These are phyloP conservation scores for Strigamia maritima DNA, from an alignment of 2,888 invertebrate genomes.

Conservation along the genomic window DNA sequence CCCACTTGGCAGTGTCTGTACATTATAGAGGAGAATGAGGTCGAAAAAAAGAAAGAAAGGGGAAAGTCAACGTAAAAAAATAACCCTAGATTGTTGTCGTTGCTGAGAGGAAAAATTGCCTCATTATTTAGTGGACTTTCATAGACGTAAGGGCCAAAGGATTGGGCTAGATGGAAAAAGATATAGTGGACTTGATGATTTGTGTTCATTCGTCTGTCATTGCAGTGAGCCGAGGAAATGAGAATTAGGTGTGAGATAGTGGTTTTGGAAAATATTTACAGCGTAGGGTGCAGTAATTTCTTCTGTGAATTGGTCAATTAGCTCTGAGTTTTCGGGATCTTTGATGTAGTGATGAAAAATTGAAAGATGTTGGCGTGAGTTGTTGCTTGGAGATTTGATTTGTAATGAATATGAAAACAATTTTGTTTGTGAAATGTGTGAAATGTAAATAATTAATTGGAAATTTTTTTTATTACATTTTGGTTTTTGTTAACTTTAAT, in stretches of 20 bases:
- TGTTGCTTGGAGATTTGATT: not conserved
- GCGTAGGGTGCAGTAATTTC: not conserved
- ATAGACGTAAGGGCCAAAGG: not conserved
- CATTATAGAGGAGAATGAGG: not conserved
- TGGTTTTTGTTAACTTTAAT: too few relatives aligned
- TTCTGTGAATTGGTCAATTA: not conserved
- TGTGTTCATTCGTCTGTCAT: not conserved
- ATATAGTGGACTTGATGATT: not conserved
- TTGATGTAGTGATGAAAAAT: not conserved
- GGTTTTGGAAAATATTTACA: not conserved
- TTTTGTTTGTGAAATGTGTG: not conserved
- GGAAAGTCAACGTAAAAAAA: not conserved
- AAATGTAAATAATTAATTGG: not conserved
- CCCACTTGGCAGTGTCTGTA: not conserved
- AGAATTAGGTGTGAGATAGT: not conserved
- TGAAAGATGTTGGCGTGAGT: not conserved
- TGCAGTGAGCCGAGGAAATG: not conserved
- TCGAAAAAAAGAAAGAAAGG: not conserved
- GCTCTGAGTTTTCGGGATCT: not conserved
- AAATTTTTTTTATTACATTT: too few relatives aligned
- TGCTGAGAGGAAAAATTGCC: not conserved
- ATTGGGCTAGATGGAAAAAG: not conserved
- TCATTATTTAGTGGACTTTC: not conserved
- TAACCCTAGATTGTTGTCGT: not conserved
- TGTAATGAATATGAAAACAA: not conserved